A percentile compares a stretch with the other conserved stretches of the same genome.
These are phyloP conservation scores for Corythornis leucogaster DNA, from an alignment of 2,797 vertebrate species.

Conservation along the genomic window DNA sequence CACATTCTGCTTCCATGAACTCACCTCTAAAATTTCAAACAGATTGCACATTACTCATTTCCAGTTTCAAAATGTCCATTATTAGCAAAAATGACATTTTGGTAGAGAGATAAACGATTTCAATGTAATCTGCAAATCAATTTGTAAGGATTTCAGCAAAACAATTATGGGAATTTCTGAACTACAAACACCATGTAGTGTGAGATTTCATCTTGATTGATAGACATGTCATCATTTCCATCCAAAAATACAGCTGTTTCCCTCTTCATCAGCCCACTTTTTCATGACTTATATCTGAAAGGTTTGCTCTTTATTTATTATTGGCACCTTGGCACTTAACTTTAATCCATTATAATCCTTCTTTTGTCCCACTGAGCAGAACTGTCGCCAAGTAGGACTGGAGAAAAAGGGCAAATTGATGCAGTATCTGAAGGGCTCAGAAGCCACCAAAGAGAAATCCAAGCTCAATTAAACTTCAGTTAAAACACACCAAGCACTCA, in stretches of 20 bases:
- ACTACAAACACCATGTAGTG: background rate
- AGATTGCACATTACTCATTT: background rate
- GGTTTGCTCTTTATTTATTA: background rate
- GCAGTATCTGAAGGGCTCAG: background rate
- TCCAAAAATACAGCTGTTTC: background rate
- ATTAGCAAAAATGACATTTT: conserved; percentile 11
- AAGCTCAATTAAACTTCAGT: background rate
- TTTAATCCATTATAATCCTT: background rate
- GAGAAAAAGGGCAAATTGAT: background rate
- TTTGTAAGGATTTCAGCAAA: conserved; percentile 6
- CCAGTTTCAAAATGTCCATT: background rate
- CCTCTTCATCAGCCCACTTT: background rate
- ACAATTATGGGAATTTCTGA: background rate
- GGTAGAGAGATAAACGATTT: background rate
- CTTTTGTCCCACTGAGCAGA: background rate
- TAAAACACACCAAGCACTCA: accelerated
- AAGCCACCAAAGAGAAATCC: background rate
- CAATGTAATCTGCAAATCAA: background rate
- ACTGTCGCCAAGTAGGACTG: background rate
- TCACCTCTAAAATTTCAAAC: conserved; percentile 10
- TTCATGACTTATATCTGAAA: background rate
- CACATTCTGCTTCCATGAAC: background rate
- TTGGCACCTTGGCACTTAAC: background rate
- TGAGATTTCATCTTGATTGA: conserved; percentile 2
- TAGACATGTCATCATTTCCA: background rate